Percentiles rank a stretch among this genome's conserved stretches.
Evolutionary conservation across 1,140 invertebrate species (phyloP).

Genomic region (Hydropsyche tenuis): DNA sequence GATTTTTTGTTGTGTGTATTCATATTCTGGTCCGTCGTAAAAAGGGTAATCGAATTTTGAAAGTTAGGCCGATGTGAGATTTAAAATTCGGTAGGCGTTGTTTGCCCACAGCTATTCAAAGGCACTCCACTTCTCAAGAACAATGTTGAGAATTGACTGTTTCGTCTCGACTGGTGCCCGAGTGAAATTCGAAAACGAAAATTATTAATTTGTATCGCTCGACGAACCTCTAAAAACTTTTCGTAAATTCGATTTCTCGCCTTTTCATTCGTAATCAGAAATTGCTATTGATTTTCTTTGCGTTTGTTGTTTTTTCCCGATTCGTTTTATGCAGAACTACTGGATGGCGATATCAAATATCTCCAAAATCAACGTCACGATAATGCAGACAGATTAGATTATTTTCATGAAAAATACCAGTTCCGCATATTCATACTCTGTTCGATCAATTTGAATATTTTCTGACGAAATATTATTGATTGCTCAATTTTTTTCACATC

Average conservation of each 20-base stretch:
- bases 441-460: background rate
- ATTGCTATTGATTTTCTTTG: constrained; percentile 7
- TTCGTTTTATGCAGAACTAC: background rate
- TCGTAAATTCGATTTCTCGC: background rate
- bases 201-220: background rate
- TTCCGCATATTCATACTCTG: background rate
- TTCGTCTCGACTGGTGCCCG: background rate
- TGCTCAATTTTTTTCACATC: background rate
- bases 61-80: background rate
- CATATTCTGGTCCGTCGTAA: background rate
- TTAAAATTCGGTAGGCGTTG: background rate
- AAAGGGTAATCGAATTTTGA: background rate
- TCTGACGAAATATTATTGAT: background rate
- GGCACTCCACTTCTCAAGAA: background rate
- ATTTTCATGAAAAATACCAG: background rate
- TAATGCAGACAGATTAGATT: constrained; percentile 4
- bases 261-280: background rate
- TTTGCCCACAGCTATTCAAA: background rate
- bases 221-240: background rate
- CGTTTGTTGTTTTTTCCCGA: background rate
- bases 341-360: background rate
- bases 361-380: background rate
- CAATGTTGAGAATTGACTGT: background rate
- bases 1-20: background rate
- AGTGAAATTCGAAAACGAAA: background rate